Percentiles rank a stretch among this genome's conserved stretches.
phyloP scores from a whole-genome alignment of 1,140 invertebrate species.

The Ooceraea biroi region DNA sequence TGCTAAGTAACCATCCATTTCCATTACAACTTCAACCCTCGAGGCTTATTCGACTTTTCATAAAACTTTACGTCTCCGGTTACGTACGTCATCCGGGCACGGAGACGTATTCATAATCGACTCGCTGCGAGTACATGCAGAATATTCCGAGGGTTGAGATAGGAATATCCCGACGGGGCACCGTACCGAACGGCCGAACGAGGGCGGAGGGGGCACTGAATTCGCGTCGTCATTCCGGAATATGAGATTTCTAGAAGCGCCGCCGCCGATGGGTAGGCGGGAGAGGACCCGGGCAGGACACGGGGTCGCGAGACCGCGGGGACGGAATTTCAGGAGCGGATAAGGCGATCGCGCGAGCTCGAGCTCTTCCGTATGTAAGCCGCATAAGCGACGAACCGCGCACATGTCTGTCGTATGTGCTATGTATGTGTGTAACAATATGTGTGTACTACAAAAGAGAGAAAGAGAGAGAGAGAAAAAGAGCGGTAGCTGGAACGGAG shows the following conservation, averaged over 20 bases:
- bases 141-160: slow-evolving; percentile 61
- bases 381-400: slow-evolving; percentile 58
- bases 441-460: slow-evolving; percentile 22
- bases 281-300: slow-evolving; percentile 42
- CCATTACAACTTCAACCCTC: slow-evolving; percentile 20
- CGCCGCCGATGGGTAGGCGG: slow-evolving; percentile 7
- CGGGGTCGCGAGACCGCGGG: slow-evolving; percentile 63
- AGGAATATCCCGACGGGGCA: slow-evolving; percentile 72
- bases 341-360: slow-evolving; percentile 43
- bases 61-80: slow-evolving; percentile 59
- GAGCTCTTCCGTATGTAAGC: slow-evolving; percentile 50
- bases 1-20: slow-evolving; percentile 13
- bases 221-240: slow-evolving; percentile 83
- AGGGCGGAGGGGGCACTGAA: slow-evolving; percentile 73
- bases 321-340: slow-evolving; percentile 74
- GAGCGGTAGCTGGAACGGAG: background rate
- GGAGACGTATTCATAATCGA: slow-evolving; percentile 70
- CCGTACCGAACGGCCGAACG: background rate
- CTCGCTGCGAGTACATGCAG: slow-evolving; percentile 21
- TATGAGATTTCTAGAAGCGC: slow-evolving; percentile 82
- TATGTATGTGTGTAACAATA: slow-evolving; percentile 39
- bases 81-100: slow-evolving; percentile 29
- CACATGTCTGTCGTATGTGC: background rate
- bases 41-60: slow-evolving; percentile 30
- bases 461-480: background rate